Conservation (phyloP, 1,140 invertebrate species). For the Theocolax elegans region DNA sequence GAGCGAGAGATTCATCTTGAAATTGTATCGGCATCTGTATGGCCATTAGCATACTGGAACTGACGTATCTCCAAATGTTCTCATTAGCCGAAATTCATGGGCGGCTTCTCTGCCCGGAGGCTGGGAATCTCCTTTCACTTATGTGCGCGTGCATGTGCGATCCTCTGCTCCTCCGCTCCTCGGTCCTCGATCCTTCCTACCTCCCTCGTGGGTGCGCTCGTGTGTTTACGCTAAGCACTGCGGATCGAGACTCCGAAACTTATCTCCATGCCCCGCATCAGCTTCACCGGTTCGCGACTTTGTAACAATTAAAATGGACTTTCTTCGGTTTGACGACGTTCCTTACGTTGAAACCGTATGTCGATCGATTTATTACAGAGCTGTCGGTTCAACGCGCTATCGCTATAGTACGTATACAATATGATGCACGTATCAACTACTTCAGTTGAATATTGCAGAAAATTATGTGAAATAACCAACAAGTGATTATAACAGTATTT, state of each 20-base stretch:
- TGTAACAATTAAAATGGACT: too few species aligned
- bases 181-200: not conserved
- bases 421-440: too few species aligned
- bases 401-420: too few species aligned
- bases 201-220: not conserved
- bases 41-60: conserved; percentile 69
- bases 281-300: not conserved
- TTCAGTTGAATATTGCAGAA: too few species aligned
- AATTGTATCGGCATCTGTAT: conserved; percentile 70
- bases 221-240: not conserved
- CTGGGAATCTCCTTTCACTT: conserved; percentile 37
- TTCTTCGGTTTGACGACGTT: too few species aligned
- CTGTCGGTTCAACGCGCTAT: too few species aligned
- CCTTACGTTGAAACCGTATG: too few species aligned
- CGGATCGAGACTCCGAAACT: conserved; percentile 36
- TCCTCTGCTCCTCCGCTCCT: not conserved
- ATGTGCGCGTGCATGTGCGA: not conserved
- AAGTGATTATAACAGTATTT: too few species aligned
- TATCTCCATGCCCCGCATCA: conserved; percentile 34
- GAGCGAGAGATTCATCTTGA: conserved; percentile 65
- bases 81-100: conserved; percentile 70
- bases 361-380: too few species aligned
- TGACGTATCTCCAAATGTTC: conserved; percentile 70
- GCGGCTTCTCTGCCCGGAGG: conserved; percentile 58
- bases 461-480: too few species aligned